phyloP scores from a whole-genome alignment of 2,797 vertebrate species.

The Helicolenus hilgendorfi region DNA sequence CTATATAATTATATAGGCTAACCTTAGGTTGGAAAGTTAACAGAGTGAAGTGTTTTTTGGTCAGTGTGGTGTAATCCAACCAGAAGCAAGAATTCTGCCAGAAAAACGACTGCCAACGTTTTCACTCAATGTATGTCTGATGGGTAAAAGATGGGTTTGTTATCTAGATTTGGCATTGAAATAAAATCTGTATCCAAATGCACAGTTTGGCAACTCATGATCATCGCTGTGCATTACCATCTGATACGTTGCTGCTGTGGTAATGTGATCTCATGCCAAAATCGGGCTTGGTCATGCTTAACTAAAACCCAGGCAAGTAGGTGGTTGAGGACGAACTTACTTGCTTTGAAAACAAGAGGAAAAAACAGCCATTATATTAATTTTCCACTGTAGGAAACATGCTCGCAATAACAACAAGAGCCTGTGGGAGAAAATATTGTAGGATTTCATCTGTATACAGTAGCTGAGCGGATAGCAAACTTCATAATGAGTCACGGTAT shows the following conservation, averaged over 20 bases:
- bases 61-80: not conserved
- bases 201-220: slow-evolving; percentile 18
- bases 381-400: slow-evolving; percentile 1
- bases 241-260: slow-evolving; percentile 15
- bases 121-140: not conserved
- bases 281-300: not conserved
- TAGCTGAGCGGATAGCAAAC: not conserved
- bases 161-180: slow-evolving; percentile 10
- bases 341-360: not conserved
- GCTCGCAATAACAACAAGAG: not conserved
- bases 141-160: not conserved
- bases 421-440: not conserved
- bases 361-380: not conserved
- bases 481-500: not conserved
- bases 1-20: not conserved
- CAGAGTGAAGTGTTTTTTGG: not conserved
- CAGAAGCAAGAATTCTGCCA: not conserved
- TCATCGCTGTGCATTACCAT: slow-evolving; percentile 21
- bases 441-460: not conserved
- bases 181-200: slow-evolving; percentile 19
- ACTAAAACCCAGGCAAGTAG: not conserved
- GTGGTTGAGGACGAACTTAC: not conserved
- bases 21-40: not conserved
- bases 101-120: not conserved
- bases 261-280: not conserved